These are phyloP conservation scores for Limosa lapponica DNA, from an alignment of 2,797 vertebrate genomes.

Conservation along the genomic window DNA sequence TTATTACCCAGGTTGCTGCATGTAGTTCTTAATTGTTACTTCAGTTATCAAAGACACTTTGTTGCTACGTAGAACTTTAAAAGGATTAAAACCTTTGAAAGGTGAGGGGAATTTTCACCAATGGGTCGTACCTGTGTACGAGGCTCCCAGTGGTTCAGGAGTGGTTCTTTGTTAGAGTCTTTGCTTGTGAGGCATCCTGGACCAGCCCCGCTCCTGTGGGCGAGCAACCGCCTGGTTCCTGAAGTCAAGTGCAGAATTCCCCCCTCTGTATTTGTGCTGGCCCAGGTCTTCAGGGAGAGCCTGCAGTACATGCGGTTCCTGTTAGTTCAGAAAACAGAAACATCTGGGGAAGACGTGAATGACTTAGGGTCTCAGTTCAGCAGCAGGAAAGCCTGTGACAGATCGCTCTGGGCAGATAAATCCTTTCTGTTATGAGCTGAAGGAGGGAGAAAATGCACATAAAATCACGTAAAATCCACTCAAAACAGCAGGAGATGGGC, in stretches of 20 bases:
- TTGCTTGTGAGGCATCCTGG: neutral
- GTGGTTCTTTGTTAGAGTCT: neutral
- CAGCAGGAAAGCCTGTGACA: neutral
- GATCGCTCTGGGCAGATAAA: neutral
- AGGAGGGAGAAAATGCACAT: neutral
- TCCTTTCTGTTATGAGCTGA: neutral
- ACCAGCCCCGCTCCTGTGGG: neutral
- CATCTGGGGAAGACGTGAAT: neutral
- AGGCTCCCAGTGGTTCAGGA: neutral
- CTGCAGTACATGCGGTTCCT: neutral
- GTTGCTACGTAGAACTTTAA: neutral
- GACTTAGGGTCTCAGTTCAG: neutral
- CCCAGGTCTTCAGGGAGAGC: neutral
- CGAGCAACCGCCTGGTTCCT: neutral
- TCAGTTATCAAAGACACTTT: neutral
- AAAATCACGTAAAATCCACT: neutral
- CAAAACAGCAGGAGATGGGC: neutral
- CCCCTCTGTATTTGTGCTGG: neutral
- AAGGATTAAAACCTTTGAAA: neutral
- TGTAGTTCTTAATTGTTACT: neutral
- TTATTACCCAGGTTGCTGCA: neutral
- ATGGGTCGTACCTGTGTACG: neutral
- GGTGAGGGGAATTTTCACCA: neutral
- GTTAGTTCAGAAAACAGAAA: conserved; percentile 47
- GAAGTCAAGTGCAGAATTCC: neutral